phyloP scores from a whole-genome alignment of 2,113 vertebrate species.

The Trinectes maculatus region DNA sequence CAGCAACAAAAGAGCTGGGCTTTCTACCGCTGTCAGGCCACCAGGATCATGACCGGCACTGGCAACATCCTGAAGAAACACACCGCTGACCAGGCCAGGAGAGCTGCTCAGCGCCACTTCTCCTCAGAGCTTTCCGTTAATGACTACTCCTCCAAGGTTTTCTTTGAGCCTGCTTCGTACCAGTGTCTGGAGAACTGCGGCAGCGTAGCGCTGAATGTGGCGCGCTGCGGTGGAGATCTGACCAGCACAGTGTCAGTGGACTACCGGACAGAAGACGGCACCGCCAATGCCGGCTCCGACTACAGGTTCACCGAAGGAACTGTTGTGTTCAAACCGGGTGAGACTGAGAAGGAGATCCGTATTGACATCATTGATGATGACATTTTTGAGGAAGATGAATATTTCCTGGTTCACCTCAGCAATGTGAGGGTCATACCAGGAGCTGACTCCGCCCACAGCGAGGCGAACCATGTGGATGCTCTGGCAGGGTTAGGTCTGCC shows the following conservation, averaged over 20 bases:
- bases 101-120: slow-evolving; percentile 86
- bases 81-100: slow-evolving; percentile 91
- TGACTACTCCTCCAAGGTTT: slow-evolving; percentile 86
- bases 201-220: slow-evolving; percentile 86
- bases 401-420: slow-evolving; percentile 94
- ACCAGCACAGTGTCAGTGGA: slow-evolving; percentile 86
- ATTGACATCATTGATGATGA: slow-evolving; percentile 95
- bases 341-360: slow-evolving; percentile 91
- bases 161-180: slow-evolving; percentile 90
- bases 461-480: slow-evolving; percentile 73
- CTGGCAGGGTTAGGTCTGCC: slow-evolving; percentile 87
- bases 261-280: slow-evolving; percentile 94
- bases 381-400: slow-evolving; percentile 97
- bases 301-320: slow-evolving; percentile 90
- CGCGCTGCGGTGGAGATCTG: slow-evolving; percentile 89
- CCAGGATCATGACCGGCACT: slow-evolving; percentile 92
- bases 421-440: slow-evolving; percentile 83
- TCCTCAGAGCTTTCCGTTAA: slow-evolving; percentile 83
- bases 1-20: slow-evolving; percentile 95
- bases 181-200: slow-evolving; percentile 98
- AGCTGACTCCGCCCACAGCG: slow-evolving; percentile 60
- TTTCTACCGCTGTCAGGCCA: slow-evolving; percentile 95
- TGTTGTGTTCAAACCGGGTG: slow-evolving; percentile 90
- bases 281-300: slow-evolving; percentile 93
- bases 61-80: slow-evolving; percentile 93